Evolutionary conservation across 2,888 invertebrate species (phyloP).

Genomic region (Actias luna): DNA sequence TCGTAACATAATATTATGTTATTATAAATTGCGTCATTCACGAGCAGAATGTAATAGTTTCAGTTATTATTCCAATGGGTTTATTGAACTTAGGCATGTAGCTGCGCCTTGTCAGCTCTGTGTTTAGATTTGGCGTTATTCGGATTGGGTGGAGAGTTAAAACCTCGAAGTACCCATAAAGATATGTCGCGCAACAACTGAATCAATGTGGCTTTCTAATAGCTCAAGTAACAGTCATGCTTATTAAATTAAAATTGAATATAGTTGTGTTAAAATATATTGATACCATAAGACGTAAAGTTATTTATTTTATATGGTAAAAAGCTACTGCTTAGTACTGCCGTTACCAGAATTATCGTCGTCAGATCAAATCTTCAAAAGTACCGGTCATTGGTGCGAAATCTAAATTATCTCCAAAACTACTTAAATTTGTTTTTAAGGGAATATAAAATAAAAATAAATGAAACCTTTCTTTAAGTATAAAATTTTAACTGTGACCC

Average conservation of each 20-base stretch:
- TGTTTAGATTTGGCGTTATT: conserved; percentile 7
- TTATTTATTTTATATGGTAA: too few relatives aligned
- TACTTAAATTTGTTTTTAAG: too few relatives aligned
- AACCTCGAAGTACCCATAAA: background rate
- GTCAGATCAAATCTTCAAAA: too few relatives aligned
- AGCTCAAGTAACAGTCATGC: background rate
- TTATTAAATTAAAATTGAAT: background rate
- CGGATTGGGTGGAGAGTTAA: conserved; percentile 1
- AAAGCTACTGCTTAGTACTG: too few relatives aligned
- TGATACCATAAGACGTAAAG: too few relatives aligned
- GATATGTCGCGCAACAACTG: background rate
- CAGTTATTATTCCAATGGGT: conserved; percentile 19
- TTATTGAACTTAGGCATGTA: conserved; percentile 15
- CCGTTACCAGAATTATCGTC: too few relatives aligned
- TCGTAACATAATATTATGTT: background rate
- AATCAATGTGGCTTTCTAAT: background rate
- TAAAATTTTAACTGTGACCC: too few relatives aligned
- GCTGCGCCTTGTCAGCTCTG: background rate
- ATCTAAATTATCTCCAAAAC: too few relatives aligned
- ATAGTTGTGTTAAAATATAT: too few relatives aligned
- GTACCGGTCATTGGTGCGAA: too few relatives aligned
- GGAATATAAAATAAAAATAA: too few relatives aligned
- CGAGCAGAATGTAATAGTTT: conserved; percentile 16
- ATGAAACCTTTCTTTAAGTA: too few relatives aligned
- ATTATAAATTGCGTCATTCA: background rate